Evolutionary conservation across 2,113 vertebrate genomes (phyloP), one percentile per base, ranked within the genome.

Genomic region (Ceyx cyanopectus): DNA sequence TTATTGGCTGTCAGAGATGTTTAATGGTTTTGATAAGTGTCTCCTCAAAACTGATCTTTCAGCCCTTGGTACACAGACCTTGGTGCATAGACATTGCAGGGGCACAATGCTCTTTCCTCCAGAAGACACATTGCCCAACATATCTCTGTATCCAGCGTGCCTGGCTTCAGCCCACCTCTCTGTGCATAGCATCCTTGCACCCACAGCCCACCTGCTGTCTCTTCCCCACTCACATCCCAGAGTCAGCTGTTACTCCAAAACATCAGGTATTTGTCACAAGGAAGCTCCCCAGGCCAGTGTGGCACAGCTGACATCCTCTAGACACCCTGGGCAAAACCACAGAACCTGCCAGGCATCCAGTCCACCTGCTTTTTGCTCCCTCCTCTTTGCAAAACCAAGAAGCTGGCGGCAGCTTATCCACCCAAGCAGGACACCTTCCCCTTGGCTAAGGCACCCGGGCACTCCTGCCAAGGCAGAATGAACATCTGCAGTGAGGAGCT

Each of bases 61-160:
- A 77, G n/a, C 45, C 79, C 37, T 30, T 50, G 53, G 14, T 74
- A 50, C 14, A 43, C 3, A 78, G 46, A 50, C 6, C 12, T 30
- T 50, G 53, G 14, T 74, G 45, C 14, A 43, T 3, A 78, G 46
- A 50, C 6, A 37, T 37, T 37, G 37, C 12, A 61, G 67, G 72
- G 7, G 40, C n/a, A 32, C 8, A 3, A 0, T 3, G 18, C 29
- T 68, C 11, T 14, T 51, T 51, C 27, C 34, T 82, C 40, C 54
- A 72, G 72, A 34, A 96, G 67, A 46, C 93, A 51, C 34, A 6
- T 12, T 54, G 37, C 70, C 48, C 53, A 75, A 2, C 69, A 41
- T 9, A 1, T 41, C 20, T 17, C 34, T 10, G 50, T 26, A 9
- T 3, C 0, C 0, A 20, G 4, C 1, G 0, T 53, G 69, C 51